Conservation (phyloP, 2,888 invertebrate species). For the Conus canariensis region DNA sequence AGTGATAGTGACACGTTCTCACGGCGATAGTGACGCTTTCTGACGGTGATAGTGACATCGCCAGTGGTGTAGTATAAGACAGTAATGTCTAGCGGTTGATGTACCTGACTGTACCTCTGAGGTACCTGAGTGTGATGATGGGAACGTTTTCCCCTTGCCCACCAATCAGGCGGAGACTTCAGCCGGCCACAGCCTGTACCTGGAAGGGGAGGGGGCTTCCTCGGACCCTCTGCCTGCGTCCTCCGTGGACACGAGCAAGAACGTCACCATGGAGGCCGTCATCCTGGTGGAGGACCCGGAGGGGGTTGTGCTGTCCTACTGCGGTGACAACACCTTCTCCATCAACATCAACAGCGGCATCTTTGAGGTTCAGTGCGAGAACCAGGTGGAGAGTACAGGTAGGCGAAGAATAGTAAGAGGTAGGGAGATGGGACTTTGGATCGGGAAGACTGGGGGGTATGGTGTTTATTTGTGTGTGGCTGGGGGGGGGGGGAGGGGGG, state of each 20-base stretch:
- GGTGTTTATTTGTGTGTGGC: no score
- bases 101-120: no score
- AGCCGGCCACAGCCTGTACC: neutral
- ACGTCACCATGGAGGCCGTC: slow-evolving; percentile 11
- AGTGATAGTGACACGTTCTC: no score
- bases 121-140: no score
- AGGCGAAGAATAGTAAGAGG: neutral
- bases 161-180: neutral
- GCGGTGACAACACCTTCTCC: neutral
- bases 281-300: slow-evolving; percentile 20
- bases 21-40: no score
- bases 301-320: slow-evolving; percentile 12
- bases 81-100: no score
- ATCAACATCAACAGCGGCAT: slow-evolving; percentile 11
- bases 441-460: neutral
- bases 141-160: no score
- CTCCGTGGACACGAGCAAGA: slow-evolving; percentile 16
- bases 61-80: no score
- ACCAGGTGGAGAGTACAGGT: slow-evolving; percentile 15
- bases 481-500: neutral
- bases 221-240: neutral
- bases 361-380: slow-evolving; percentile 29
- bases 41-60: no score
- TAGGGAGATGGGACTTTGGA: neutral
- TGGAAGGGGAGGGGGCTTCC: slow-evolving; percentile 4